phyloP scores from a whole-genome alignment of 2,888 invertebrate genomes.

The Ichneumoninae sp. region DNA sequence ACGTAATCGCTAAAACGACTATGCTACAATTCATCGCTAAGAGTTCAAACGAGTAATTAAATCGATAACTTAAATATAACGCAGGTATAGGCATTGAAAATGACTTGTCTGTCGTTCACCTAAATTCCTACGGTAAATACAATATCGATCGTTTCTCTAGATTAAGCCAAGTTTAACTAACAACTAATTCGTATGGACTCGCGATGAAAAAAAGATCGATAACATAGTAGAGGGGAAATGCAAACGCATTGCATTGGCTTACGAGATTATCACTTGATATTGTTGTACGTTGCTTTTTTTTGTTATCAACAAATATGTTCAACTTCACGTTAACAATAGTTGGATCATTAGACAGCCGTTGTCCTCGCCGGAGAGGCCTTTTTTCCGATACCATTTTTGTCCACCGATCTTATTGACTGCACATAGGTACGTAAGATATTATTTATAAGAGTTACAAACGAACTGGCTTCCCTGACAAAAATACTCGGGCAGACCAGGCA shows the following conservation, averaged over 20 bases:
- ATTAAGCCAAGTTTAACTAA: conserved; percentile 54
- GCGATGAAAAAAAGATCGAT: conserved; percentile 54
- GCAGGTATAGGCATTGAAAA: conserved; percentile 56
- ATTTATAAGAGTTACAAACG: conserved; percentile 25
- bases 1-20: background rate
- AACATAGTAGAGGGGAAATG: conserved; percentile 49
- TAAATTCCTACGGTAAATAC: conserved; percentile 61
- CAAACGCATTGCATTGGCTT: conserved; percentile 60
- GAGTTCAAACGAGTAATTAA: conserved; percentile 38
- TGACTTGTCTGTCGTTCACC: conserved; percentile 39
- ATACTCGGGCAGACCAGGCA: conserved; percentile 16
- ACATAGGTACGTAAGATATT: conserved; percentile 39
- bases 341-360: conserved; percentile 53
- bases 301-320: conserved; percentile 44
- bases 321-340: conserved; percentile 38
- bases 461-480: conserved; percentile 24
- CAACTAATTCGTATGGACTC: conserved; percentile 57
- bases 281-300: conserved; percentile 56
- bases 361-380: conserved; percentile 60
- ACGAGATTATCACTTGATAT: conserved; percentile 54
- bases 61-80: conserved; percentile 36
- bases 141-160: conserved; percentile 49
- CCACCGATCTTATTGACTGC: conserved; percentile 62
- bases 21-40: conserved; percentile 27
- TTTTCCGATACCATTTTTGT: conserved; percentile 38